Evolutionary conservation across 1,140 invertebrate genomes (phyloP), one percentile per base, ranked within the genome.

Genomic region (Coptotermes formosanus): DNA sequence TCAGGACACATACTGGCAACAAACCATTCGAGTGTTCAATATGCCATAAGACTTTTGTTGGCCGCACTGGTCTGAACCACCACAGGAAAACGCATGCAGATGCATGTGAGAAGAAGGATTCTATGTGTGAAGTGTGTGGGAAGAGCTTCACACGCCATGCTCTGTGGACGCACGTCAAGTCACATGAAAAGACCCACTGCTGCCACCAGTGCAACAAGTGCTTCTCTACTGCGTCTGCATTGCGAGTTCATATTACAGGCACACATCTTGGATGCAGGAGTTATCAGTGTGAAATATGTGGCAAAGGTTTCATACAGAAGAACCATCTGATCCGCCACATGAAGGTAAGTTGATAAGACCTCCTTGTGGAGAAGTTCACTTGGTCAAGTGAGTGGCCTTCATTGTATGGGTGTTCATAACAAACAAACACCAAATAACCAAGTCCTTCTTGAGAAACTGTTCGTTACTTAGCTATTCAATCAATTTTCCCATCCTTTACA

Each of bases 1-100:
- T 93, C 59, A 88, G 94, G 84, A 94, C 94, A 83, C 94, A 94
- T 87, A 94, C 94, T 85, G 94, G 94, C 25, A 93, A 94, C 88
- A 95, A 95, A 87, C 94, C 94, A 2, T 95, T 94, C 88, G 90
- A 92, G 43, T 88, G 87, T 85, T 38, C 43, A 3, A 83, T 87
- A 12, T 88, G 87, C 52, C 75, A 82, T 21, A 88, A 88, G 85
- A 32, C 14, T 44, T 88, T 88, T 69, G 87, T 88, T 43, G 87
- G 87, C 30, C 44, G 82, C 44, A 88, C 87, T 19, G 87, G 87
- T 23, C 48, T 88, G 45, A 88, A 88, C 81, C 87, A 88, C 59
- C 87, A 88, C 45, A 82, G 64, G n/a, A 85, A 83, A 23, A 87
- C 85, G 19, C 87, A 88, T 52, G 59, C 55, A 25, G 52, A 69